Conservation (phyloP, 2,888 invertebrate species). For the Tromatobia lineatoria region DNA sequence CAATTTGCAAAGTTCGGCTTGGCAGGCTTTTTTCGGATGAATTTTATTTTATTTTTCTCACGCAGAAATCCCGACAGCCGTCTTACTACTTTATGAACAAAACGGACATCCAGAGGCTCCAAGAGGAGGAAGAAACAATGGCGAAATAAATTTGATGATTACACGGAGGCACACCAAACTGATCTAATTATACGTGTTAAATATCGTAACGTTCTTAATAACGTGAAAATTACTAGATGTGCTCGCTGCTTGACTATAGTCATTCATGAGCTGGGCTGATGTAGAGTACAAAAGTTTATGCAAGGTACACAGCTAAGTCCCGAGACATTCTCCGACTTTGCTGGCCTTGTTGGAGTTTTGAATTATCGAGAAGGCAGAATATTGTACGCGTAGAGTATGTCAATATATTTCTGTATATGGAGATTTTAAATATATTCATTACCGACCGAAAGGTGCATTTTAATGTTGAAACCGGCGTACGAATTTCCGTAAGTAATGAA, state of each 20-base stretch:
- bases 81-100: slow-evolving; percentile 97
- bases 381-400: slow-evolving; percentile 16
- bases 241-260: slow-evolving; percentile 9
- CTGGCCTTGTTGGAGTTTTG: slow-evolving; percentile 26
- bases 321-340: neutral
- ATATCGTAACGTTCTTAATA: slow-evolving; percentile 33
- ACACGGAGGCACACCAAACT: slow-evolving; percentile 8
- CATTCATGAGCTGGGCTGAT: slow-evolving; percentile 47
- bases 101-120: slow-evolving; percentile 93
- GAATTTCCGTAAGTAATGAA: too few species aligned
- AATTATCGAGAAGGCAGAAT: slow-evolving; percentile 13
- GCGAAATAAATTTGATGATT: slow-evolving; percentile 60
- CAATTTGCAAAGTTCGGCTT: neutral
- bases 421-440: slow-evolving; percentile 54
- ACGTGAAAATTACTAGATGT: slow-evolving; percentile 39
- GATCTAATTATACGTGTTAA: slow-evolving; percentile 30
- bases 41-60: slow-evolving; percentile 62
- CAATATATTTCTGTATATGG: slow-evolving; percentile 50
- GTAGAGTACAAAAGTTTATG: slow-evolving; percentile 50
- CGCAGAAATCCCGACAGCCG: slow-evolving; percentile 93
- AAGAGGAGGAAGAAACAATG: slow-evolving; percentile 93
- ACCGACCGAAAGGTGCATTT: slow-evolving; percentile 35
- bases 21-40: neutral
- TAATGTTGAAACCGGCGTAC: neutral
- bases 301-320: neutral